Evolutionary conservation across 2,888 invertebrate genomes (phyloP), one percentile per base, ranked within the genome.

Genomic region (Brachycybe producta): DNA sequence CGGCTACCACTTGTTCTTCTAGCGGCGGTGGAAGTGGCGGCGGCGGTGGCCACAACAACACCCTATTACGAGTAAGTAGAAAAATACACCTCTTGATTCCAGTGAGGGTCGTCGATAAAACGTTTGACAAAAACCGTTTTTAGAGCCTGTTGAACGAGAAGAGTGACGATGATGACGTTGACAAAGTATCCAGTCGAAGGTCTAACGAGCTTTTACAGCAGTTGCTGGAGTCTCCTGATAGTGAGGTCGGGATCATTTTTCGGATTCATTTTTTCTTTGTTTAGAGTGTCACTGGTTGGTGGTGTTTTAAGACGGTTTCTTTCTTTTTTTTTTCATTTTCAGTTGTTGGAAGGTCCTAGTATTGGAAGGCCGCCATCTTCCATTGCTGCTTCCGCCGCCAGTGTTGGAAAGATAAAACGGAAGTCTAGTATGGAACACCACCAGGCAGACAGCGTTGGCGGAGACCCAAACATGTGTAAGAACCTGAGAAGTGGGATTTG

Each of bases 151-250:
- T 55, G 21, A 86, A 84, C 64, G 83, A 84, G 57, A 84, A 82
- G 67, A 80, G 78, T 53, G 84, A 84, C 60, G 83, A 84, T 58
- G 84, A 84, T 58, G 78, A 79, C 11, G n/a, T 32, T 8, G 49
- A 49, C 38, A 38, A 24, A 35, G 5, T 27, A 27, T 15, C 5
- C 11, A n/a, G 17, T 5, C 34, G 32, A 42, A 7, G 21, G 3
- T 5, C 67, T 67, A 79, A 75, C 66, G 78, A 73, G 63, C 71
- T 75, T 58, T 72, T 74, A 59, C 75, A 74, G 65, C 78, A 75
- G 63, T 70, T 73, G 64, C 72, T 77, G 61, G 71, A 73, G 35
- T 49, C 57, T n/a, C n/a, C n/a, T n/a, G n/a, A n/a, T n/a, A n/a
- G 24, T 56, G n/a, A n/a, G n/a, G n/a, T n/a, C n/a, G n/a, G n/a